A percentile compares a stretch with the other conserved stretches of the same genome.
Evolutionary conservation across 2,797 vertebrate genomes (phyloP).

Genomic region (Tapera naevia): DNA sequence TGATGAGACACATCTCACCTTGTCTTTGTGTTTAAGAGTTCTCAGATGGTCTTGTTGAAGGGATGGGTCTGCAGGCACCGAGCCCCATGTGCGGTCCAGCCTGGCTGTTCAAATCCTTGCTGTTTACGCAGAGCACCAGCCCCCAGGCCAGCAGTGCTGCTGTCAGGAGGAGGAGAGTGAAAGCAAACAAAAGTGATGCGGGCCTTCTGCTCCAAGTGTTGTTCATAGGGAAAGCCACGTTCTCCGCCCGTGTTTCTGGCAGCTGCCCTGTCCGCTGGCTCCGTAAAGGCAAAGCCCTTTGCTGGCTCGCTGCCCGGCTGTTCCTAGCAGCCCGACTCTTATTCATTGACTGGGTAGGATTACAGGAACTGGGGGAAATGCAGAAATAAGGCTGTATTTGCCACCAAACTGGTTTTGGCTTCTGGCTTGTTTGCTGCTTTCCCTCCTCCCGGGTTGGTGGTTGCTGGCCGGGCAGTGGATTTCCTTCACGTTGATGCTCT

Average conservation of each 20-base stretch:
- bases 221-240: not conserved
- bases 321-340: constrained; percentile 1
- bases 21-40: not conserved
- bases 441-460: not conserved
- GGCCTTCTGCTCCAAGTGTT: not conserved
- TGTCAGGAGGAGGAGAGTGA: not conserved
- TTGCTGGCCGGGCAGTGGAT: not conserved
- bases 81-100: rapidly evolving
- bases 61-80: not conserved
- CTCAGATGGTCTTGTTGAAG: not conserved
- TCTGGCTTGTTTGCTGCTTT: constrained; percentile 1
- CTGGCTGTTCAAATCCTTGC: not conserved
- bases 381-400: not conserved
- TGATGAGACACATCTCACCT: not conserved
- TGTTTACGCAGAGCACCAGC: not conserved
- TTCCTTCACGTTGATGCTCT: rapidly evolving
- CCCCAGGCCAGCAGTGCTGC: not conserved
- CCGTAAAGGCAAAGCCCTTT: not conserved
- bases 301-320: not conserved
- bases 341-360: constrained; percentile 68
- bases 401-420: not conserved
- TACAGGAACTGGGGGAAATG: constrained; percentile 32
- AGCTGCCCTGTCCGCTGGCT: constrained; percentile 42
- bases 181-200: not conserved
- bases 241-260: constrained; percentile 32